Percentiles rank a stretch among this genome's conserved stretches.
phyloP scores from a whole-genome alignment of 1,140 invertebrate species.

The Melitaea cinxia region DNA sequence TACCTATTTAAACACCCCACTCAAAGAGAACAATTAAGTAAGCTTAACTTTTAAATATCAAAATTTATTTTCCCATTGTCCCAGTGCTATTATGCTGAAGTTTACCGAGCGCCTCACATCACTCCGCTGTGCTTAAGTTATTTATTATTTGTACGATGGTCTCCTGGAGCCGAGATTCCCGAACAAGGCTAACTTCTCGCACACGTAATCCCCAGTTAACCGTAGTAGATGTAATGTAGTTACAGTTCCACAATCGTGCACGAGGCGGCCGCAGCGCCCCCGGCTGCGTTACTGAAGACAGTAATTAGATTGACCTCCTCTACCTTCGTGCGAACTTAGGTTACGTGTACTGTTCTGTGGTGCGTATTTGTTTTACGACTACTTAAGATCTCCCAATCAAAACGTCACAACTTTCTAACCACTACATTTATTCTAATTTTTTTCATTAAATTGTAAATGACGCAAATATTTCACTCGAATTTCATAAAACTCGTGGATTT shows the following conservation, averaged over 20 bases:
- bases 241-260: conserved; percentile 15
- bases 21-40: too few relatives aligned
- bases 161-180: conserved; percentile 1
- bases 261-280: not conserved
- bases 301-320: conserved; percentile 27
- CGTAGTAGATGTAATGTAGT: conserved; percentile 17
- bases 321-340: not conserved
- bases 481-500: not conserved
- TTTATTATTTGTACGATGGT: not conserved
- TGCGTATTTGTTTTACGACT: not conserved
- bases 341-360: not conserved
- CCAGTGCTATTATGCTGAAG: too few relatives aligned
- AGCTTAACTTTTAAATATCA: too few relatives aligned
- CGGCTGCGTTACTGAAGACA: conserved; percentile 3
- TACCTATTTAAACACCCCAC: too few relatives aligned
- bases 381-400: not conserved
- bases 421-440: not conserved
- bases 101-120: not conserved
- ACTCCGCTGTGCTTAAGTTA: not conserved
- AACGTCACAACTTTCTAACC: not conserved
- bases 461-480: not conserved
- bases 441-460: not conserved
- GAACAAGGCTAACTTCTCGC: conserved; percentile 4
- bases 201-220: conserved; percentile 19
- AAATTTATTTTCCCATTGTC: too few relatives aligned